These are phyloP conservation scores for Dynastes tityus DNA, from an alignment of 2,888 invertebrate species.

Conservation along the genomic window DNA sequence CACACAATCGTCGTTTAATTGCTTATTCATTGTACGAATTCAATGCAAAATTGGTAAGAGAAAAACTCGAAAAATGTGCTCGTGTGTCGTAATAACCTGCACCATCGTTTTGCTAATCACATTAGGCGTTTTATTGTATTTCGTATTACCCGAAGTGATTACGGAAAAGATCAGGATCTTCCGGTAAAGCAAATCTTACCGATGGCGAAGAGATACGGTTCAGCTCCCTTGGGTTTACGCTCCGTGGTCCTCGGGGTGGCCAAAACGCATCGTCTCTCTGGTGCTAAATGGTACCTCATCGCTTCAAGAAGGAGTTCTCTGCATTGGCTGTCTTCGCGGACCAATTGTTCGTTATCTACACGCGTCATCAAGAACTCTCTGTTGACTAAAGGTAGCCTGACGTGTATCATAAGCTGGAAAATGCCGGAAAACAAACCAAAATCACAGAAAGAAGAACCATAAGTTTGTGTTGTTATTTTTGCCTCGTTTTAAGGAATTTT, in stretches of 20 bases:
- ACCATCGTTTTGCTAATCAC: constrained; percentile 56
- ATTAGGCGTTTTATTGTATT: constrained; percentile 17
- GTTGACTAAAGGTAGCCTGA: constrained; percentile 77
- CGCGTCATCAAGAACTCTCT: constrained; percentile 79
- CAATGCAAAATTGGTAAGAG: no score
- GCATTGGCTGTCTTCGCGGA: constrained; percentile 77
- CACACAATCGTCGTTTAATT: no score
- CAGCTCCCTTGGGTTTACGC: constrained; percentile 78
- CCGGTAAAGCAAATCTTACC: constrained; percentile 62
- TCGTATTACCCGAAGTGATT: constrained; percentile 35
- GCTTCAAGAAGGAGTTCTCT: constrained; percentile 79
- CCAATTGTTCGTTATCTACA: constrained; percentile 78
- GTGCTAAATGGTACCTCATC: constrained; percentile 81
- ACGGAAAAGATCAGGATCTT: constrained; percentile 23
- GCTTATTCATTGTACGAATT: no score
- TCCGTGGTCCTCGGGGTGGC: constrained; percentile 77
- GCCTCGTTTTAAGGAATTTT: no score
- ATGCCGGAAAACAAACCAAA: not conserved
- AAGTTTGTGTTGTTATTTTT: no score
- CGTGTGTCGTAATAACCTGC: constrained; percentile 44
- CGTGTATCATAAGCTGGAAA: constrained; percentile 76
- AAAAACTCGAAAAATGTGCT: constrained; percentile 30
- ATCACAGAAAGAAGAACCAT: no score
- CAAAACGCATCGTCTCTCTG: constrained; percentile 78
- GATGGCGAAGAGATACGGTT: constrained; percentile 79